A percentile compares a stretch with the other conserved stretches of the same genome.
Evolutionary conservation across 2,888 invertebrate genomes (phyloP).

Genomic region (Chrysomela aeneicollis): DNA sequence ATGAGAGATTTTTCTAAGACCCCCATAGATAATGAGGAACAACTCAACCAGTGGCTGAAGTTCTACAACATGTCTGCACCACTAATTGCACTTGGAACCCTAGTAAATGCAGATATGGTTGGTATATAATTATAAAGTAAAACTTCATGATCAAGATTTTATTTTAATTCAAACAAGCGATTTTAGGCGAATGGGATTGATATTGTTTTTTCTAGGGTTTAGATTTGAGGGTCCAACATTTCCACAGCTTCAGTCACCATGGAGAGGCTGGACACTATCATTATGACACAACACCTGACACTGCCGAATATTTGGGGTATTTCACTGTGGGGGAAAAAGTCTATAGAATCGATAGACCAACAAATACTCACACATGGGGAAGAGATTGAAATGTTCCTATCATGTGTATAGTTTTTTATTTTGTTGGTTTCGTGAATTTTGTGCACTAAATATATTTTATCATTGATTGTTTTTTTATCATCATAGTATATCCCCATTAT

Average conservation of each 20-base stretch:
- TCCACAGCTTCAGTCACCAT: slow-evolving; percentile 88
- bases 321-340: slow-evolving; percentile 80
- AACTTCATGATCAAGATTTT: too few relatives aligned
- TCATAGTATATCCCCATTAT: too few relatives aligned
- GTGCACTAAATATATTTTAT: not conserved
- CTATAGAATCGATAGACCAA: slow-evolving; percentile 79
- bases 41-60: slow-evolving; percentile 87
- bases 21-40: slow-evolving; percentile 75
- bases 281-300: slow-evolving; percentile 88
- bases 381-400: slow-evolving; percentile 69
- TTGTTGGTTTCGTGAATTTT: not conserved
- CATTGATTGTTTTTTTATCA: too few relatives aligned
- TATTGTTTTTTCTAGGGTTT: slow-evolving; percentile 69
- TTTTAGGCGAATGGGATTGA: not conserved
- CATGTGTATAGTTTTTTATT: not conserved
- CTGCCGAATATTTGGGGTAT: slow-evolving; percentile 90
- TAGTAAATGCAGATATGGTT: slow-evolving; percentile 86
- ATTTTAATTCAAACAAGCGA: too few relatives aligned
- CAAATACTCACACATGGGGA: slow-evolving; percentile 72
- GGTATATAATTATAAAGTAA: slow-evolving; percentile 46
- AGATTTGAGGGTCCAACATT: slow-evolving; percentile 94
- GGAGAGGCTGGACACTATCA: slow-evolving; percentile 97
- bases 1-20: slow-evolving; percentile 91
- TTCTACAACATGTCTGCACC: slow-evolving; percentile 93
- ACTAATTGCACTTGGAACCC: slow-evolving; percentile 85